These are phyloP conservation scores for Acanthosoma haemorrhoidale DNA, from an alignment of 2,888 invertebrate genomes.

Conservation along the genomic window DNA sequence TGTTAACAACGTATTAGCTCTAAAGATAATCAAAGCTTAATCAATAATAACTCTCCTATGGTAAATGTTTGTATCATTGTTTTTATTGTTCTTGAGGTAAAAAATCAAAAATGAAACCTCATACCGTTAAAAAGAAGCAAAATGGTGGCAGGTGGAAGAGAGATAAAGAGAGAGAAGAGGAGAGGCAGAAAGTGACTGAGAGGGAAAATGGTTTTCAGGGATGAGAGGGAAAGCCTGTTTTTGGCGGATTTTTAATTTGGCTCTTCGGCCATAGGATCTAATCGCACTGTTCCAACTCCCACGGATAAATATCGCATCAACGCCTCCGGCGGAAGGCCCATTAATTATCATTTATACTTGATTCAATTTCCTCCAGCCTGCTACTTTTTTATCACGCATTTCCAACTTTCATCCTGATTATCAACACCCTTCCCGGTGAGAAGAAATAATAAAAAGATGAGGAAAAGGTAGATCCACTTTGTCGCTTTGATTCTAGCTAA, in stretches of 20 bases:
- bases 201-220: not conserved
- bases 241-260: slow-evolving; percentile 12
- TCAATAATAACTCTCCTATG: no score
- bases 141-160: not conserved
- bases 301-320: slow-evolving; percentile 2
- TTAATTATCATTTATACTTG: not conserved
- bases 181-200: not conserved
- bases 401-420: no score
- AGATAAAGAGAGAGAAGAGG: not conserved
- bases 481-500: no score
- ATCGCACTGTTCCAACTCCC: not conserved
- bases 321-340: not conserved
- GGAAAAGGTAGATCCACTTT: no score
- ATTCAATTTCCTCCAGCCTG: no score
- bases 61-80: no score
- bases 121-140: not conserved
- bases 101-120: no score
- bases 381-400: not conserved
- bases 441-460: no score
- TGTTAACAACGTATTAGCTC: no score
- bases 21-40: no score
- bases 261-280: not conserved
- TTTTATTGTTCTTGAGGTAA: not conserved
- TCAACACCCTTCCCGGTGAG: no score
- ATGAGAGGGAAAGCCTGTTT: slow-evolving; percentile 10